Evolutionary conservation across 1,140 invertebrate species (phyloP).

Genomic region (Drosophila busckii): DNA sequence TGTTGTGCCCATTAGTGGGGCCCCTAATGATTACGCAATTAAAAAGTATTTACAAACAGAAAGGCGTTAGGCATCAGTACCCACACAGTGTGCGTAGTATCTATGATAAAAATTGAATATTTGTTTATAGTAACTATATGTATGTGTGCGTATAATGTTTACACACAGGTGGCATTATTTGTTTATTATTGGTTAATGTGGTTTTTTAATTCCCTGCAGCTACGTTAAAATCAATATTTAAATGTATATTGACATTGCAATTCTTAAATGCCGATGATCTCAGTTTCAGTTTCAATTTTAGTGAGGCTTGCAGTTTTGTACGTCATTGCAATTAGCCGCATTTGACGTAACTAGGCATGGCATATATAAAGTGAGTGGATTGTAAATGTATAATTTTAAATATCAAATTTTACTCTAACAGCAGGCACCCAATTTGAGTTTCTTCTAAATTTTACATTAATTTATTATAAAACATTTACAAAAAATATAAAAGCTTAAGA

Average conservation of each 20-base stretch:
- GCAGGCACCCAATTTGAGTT: too few species aligned
- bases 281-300: conserved; percentile 6
- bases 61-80: conserved; percentile 11
- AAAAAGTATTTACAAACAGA: conserved; percentile 48
- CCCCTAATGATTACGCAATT: conserved; percentile 52
- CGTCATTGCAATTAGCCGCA: background rate
- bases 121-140: background rate
- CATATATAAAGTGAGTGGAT: background rate
- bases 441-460: too few species aligned
- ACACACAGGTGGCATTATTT: background rate
- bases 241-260: conserved; percentile 16
- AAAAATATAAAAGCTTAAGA: conserved; percentile 13
- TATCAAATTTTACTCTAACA: too few species aligned
- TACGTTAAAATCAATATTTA: conserved; percentile 26
- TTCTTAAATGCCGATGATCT: conserved; percentile 30
- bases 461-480: too few species aligned
- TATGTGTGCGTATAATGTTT: conserved; percentile 1
- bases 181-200: conserved; percentile 10
- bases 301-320: background rate
- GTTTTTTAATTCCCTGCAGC: too few species aligned
- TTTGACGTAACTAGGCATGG: background rate
- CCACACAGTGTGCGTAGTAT: background rate
- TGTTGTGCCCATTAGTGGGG: conserved; percentile 37
- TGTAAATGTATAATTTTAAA: too few species aligned
- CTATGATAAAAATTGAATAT: background rate